Percentiles rank a stretch among this genome's conserved stretches.
Evolutionary conservation across 1,140 invertebrate genomes (phyloP).

Genomic region (Watersipora subatra): DNA sequence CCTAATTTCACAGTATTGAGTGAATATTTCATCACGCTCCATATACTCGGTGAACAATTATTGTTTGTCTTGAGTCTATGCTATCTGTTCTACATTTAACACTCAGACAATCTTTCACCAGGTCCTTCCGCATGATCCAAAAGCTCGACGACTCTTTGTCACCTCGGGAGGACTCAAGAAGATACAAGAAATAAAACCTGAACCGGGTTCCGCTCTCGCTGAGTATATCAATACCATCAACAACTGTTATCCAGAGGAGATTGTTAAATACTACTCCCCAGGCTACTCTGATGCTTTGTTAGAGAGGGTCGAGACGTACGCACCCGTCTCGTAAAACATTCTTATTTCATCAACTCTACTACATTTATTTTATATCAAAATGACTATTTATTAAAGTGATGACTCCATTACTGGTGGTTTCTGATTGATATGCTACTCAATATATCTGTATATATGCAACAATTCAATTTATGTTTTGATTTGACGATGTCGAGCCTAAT

Average conservation of each 20-base stretch:
- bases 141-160: slow-evolving; percentile 61
- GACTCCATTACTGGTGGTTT: too few species aligned
- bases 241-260: slow-evolving; percentile 70
- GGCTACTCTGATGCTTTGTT: slow-evolving; percentile 60
- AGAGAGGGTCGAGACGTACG: slow-evolving; percentile 58
- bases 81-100: too few species aligned
- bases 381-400: too few species aligned
- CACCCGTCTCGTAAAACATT: slow-evolving; percentile 39
- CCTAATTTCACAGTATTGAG: too few species aligned
- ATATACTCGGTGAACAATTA: too few species aligned
- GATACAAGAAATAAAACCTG: slow-evolving; percentile 57
- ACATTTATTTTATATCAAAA: not conserved
- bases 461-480: not conserved
- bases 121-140: slow-evolving; percentile 57
- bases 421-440: too few species aligned
- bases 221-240: slow-evolving; percentile 67
- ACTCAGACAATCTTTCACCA: too few species aligned
- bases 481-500: not conserved
- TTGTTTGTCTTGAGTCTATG: too few species aligned
- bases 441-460: too few species aligned
- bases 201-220: slow-evolving; percentile 54
- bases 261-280: slow-evolving; percentile 67
- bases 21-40: too few species aligned
- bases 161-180: slow-evolving; percentile 61
- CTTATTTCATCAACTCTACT: not conserved